Conservation (phyloP, 2,797 vertebrate species). For the Euthynnus affinis region DNA sequence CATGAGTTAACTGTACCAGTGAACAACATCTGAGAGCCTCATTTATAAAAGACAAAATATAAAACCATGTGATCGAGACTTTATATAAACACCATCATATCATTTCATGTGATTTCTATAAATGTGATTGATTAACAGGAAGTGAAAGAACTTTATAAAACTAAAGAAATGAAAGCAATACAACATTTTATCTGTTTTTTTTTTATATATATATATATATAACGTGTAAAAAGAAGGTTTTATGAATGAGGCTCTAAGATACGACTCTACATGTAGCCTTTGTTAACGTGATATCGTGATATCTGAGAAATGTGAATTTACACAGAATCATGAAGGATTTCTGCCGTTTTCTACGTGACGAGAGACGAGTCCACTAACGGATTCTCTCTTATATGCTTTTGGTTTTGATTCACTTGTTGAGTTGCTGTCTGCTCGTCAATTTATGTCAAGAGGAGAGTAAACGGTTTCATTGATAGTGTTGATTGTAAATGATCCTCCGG, state of each 20-base stretch:
- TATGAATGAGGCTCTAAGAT: not conserved
- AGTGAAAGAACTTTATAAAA: not conserved
- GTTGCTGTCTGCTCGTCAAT: not conserved
- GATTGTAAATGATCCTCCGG: not conserved
- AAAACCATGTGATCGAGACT: not conserved
- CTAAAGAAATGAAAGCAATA: not conserved
- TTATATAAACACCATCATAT: conserved; percentile 15
- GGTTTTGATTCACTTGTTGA: conserved; percentile 34
- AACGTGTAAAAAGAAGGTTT: not conserved
- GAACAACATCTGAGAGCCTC: not conserved
- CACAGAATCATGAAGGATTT: not conserved
- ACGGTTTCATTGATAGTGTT: conserved; percentile 37
- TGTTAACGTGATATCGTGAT: not conserved
- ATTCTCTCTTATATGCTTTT: conserved; percentile 22
- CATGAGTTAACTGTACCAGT: not conserved
- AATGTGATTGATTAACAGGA: not conserved
- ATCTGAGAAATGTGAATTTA: not conserved
- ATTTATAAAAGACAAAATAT: not conserved
- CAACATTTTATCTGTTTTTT: not conserved
- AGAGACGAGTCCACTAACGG: not conserved
- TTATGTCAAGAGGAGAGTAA: conserved; percentile 8
- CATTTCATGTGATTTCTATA: not conserved
- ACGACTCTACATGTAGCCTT: not conserved
- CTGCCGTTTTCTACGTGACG: not conserved
- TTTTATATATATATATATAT: too few relatives aligned